Evolutionary conservation across 2,888 invertebrate genomes (phyloP), one percentile per base, ranked within the genome.

Genomic region (Drosophila melanosoma): DNA sequence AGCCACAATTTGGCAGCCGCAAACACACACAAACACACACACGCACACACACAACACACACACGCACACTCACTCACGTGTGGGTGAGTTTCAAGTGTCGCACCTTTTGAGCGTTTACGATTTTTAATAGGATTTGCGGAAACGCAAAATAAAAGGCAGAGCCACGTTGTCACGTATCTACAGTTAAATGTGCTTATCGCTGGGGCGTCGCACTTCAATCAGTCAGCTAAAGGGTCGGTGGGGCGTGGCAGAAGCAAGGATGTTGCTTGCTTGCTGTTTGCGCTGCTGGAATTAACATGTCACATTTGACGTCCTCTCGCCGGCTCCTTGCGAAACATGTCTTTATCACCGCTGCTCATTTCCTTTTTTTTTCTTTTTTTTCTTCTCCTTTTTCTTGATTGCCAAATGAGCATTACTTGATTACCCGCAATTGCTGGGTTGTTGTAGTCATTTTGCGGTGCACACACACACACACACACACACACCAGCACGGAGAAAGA

Each of bases 321-420:
- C 35, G 33, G 11, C 12, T 38, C 42, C 54, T 42, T 59, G 8
- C 40, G 45, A 23, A 42, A 26, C 69, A 69, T 72, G 81, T 69
- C 80, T 85, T 71, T 76, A 85, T 83, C 88, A 76, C 58, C 69
- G 61, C 36, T 45, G 26, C 45, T 63, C 59, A 45, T 48, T 56
- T 63, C 52, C n/a, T n/a, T n/a, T n/a, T n/a, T n/a, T 36, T 69
- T 58, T 71, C 69, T 59, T 58, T 26, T 36, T 69, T 58, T 72
- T 71, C 57, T 58, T 72, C 60, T 73, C 66, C 64, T 67, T 74
- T 74, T 67, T 38, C 65, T 58, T 77, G 74, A 78, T 82, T 77
- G 84, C 80, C 71, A 84, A 90, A 81, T 91, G 89, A 80, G 81
- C 91, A 91, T 90, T 88, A 91, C 84, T 83, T 90, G 91, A 91